Evolutionary conservation across 2,113 vertebrate species (phyloP), one percentile per base, ranked within the genome.

Genomic region (Protomyctophum bolini): DNA sequence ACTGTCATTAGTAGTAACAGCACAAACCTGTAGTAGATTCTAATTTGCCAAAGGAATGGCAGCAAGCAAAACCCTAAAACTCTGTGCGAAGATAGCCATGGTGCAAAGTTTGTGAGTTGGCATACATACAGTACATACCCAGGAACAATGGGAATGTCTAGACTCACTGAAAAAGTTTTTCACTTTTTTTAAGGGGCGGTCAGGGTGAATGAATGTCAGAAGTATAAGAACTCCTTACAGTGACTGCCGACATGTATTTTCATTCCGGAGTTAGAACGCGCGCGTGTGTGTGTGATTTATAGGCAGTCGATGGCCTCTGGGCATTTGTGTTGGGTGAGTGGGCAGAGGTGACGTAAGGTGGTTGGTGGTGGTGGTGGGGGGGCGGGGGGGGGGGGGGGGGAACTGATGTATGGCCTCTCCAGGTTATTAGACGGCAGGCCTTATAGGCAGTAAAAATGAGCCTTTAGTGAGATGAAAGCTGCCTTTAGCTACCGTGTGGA

Each of bases 211-310:
- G 51, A 54, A 60, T 33, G 28, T 10, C 58, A 45, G 28, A 2
- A 12, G 58, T 10, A 45, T 41, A 41, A 41, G 33, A 41, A 41
- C 33, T 41, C 33, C 29, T 33, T 11, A 10, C 7, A 33, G 58
- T 11, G 21, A 9, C 9, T 7, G 58, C 33, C n/a, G 4, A 6
- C 57, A 6, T 33, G 2, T 21, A 57, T 48, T 77, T 68, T 72
- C 54, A 54, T 47, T 76, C 67, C 66, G 41, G 63, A 75, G 70
- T 21, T 8, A 58, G 57, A 58, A 14, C 5, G 15, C 10, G 58
- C 7, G 59, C 6, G 55, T 56, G 55, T 68, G 72, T 51, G 72
- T 81, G 14, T 80, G 76, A 87, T 90, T 87, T 76, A 88, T 89
- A 77, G 60, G 48, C 68, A 58, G 21, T 75, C 69, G 63, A 76